phyloP scores from a whole-genome alignment of 2,888 invertebrate species.

The Hypselothyrea guttata region DNA sequence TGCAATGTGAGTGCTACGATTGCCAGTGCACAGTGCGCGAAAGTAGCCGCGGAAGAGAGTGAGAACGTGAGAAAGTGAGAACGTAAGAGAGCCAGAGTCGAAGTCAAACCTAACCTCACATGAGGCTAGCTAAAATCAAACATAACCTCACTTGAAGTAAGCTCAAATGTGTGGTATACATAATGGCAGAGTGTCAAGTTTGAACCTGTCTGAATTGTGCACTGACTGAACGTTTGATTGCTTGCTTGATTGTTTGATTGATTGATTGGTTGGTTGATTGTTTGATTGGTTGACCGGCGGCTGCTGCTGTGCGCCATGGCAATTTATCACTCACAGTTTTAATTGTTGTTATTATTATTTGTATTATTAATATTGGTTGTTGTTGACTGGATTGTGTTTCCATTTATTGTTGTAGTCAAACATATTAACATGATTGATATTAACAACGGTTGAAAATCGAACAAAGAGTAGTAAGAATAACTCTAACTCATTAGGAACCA shows the following conservation, averaged over 20 bases:
- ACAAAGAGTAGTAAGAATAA: conserved; percentile 46
- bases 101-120: conserved; percentile 10
- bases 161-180: background rate
- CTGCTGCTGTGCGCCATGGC: conserved; percentile 39
- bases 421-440: conserved; percentile 37
- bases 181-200: background rate
- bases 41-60: conserved; percentile 14
- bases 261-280: conserved; percentile 22
- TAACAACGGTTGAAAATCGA: conserved; percentile 46
- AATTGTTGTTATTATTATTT: conserved; percentile 35
- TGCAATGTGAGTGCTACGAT: conserved; percentile 44
- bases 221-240: background rate
- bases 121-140: conserved; percentile 5
- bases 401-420: conserved; percentile 27
- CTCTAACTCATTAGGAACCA: conserved; percentile 30
- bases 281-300: conserved; percentile 10
- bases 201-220: background rate
- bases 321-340: conserved; percentile 38
- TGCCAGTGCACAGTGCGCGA: conserved; percentile 32
- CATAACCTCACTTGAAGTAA: conserved; percentile 16
- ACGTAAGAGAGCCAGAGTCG: conserved; percentile 28
- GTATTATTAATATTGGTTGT: too few species aligned
- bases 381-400: conserved; percentile 53
- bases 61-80: conserved; percentile 1
- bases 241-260: conserved; percentile 11